Percentiles rank a stretch among this genome's conserved stretches.
These are phyloP conservation scores for Anolis carolinensis DNA, from an alignment of 2,113 vertebrate genomes.

Conservation along the genomic window DNA sequence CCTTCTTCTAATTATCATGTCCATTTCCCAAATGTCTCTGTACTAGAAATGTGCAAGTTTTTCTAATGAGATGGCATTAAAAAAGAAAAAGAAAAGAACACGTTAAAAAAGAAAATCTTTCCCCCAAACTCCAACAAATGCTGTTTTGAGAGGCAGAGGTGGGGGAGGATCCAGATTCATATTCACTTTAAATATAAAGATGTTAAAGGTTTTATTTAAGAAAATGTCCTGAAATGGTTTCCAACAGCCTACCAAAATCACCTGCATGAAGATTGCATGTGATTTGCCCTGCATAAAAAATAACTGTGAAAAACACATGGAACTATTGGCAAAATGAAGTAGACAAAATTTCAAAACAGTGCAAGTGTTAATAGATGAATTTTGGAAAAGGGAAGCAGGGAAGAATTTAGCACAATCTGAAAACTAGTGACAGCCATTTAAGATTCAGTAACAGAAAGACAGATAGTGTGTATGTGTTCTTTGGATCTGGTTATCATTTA, in stretches of 20 bases:
- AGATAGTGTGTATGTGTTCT: background rate
- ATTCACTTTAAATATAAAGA: constrained; percentile 43
- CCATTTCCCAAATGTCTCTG: constrained; percentile 65
- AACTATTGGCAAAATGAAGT: background rate
- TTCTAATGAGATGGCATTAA: constrained; percentile 69
- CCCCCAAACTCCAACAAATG: constrained; percentile 65
- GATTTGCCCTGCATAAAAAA: background rate
- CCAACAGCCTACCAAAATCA: constrained; percentile 38
- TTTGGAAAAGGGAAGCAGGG: background rate
- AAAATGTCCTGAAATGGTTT: constrained; percentile 56
- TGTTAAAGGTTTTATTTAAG: constrained; percentile 54
- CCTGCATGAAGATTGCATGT: background rate
- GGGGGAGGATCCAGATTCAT: constrained; percentile 47
- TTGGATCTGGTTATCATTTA: background rate
- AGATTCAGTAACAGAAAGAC: too few relatives aligned
- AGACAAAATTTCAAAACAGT: constrained; percentile 16
- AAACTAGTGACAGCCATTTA: background rate
- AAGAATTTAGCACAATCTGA: background rate
- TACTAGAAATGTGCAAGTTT: constrained; percentile 64
- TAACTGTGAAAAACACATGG: background rate
- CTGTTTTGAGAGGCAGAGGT: constrained; percentile 36
- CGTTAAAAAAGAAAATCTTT: constrained; percentile 47
- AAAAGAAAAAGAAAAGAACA: background rate
- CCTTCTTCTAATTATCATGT: constrained; percentile 73
- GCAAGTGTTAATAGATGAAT: fast-evolving